Conservation (phyloP, 2,888 invertebrate species). For the Rotaria magnacalcarata region DNA sequence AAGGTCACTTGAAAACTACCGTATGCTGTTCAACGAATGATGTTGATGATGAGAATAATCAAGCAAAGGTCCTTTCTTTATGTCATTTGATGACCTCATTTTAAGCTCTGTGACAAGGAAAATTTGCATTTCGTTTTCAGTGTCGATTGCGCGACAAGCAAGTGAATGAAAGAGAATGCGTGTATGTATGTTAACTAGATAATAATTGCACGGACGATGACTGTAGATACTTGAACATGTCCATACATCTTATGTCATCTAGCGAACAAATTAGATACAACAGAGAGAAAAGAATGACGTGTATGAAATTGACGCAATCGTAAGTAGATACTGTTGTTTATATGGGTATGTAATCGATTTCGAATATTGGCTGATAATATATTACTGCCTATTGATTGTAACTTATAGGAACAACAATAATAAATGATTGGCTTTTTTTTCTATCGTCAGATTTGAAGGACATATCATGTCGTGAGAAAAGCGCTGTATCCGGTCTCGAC, state of each 20-base stretch:
- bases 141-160: not conserved
- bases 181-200: conserved; percentile 18
- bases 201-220: conserved; percentile 7
- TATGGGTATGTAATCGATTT: not conserved
- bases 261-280: not conserved
- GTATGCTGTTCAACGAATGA: not conserved
- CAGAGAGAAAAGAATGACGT: not conserved
- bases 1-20: conserved; percentile 3
- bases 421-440: not conserved
- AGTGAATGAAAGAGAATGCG: not conserved
- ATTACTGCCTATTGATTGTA: not conserved
- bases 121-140: conserved; percentile 1
- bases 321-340: not conserved
- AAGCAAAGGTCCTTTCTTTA: conserved; percentile 26
- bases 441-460: not conserved
- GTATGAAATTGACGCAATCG: not conserved
- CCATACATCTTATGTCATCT: not conserved
- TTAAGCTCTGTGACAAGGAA: not conserved
- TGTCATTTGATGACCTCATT: not conserved
- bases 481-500: not conserved
- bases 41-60: conserved; percentile 22
- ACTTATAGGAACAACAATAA: not conserved
- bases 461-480: conserved; percentile 14
- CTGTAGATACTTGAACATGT: conserved; percentile 16
- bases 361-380: not conserved